Evolutionary conservation across 2,888 invertebrate genomes (phyloP).

Genomic region (Monochamus alternatus): DNA sequence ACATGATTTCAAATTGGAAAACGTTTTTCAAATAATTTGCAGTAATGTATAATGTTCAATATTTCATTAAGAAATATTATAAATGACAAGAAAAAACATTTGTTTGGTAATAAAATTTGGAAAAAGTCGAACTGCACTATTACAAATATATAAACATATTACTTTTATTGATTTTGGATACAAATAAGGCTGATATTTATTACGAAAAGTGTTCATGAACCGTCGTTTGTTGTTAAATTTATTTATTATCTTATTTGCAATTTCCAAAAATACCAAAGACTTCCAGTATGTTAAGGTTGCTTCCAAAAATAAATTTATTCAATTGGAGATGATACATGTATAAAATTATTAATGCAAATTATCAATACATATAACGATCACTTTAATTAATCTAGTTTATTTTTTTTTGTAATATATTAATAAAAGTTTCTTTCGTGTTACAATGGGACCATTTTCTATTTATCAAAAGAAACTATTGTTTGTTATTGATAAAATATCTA

Average conservation of each 20-base stretch:
- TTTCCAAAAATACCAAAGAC: conserved; percentile 35
- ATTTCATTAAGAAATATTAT: no score
- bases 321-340: background rate
- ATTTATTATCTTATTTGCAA: conserved; percentile 1
- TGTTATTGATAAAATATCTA: conserved; percentile 19
- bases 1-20: background rate
- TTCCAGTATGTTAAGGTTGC: conserved; percentile 31
- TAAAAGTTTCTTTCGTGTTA: background rate
- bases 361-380: background rate
- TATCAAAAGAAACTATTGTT: conserved; percentile 15
- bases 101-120: no score
- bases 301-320: conserved; percentile 18
- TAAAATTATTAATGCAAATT: background rate
- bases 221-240: background rate
- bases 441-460: conserved; percentile 24
- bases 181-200: conserved; percentile 27
- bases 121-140: background rate
- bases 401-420: background rate
- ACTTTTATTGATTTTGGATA: conserved; percentile 11
- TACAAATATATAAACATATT: background rate
- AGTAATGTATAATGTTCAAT: no score
- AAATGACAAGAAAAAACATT: no score
- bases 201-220: conserved; percentile 19
- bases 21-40: background rate
- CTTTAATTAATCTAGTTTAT: background rate